These are phyloP conservation scores for Bos indicus DNA, from an alignment of 2,113 vertebrate genomes.

Conservation along the genomic window DNA sequence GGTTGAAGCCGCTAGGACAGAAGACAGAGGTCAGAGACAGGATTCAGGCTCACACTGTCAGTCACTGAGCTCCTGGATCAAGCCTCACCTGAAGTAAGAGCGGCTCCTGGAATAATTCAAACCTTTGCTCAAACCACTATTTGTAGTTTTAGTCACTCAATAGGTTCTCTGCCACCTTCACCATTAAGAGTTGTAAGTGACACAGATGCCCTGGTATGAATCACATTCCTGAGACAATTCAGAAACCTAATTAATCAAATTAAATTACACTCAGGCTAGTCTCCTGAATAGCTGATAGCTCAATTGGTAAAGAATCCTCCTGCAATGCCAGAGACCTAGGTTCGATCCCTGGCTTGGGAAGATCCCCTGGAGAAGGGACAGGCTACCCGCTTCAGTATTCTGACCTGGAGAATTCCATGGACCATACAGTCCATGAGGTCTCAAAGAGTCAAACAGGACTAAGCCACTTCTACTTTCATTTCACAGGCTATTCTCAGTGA, in stretches of 20 bases:
- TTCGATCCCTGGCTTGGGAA: not conserved
- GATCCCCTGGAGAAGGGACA: not conserved
- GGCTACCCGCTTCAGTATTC: not conserved
- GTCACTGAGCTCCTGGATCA: not conserved
- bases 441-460: not conserved
- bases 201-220: not conserved
- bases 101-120: not conserved
- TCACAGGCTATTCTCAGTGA: slow-evolving; percentile 16
- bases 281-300: not conserved
- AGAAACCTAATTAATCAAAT: slow-evolving; percentile 28
- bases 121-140: not conserved
- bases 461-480: not conserved
- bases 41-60: not conserved
- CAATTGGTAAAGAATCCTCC: not conserved
- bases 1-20: not conserved
- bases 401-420: not conserved
- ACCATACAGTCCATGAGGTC: fast-evolving
- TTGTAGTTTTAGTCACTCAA: not conserved
- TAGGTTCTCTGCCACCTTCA: not conserved
- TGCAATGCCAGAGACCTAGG: not conserved
- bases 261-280: slow-evolving; percentile 10
- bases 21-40: not conserved
- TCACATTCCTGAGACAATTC: slow-evolving; percentile 24
- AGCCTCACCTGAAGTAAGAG: not conserved
- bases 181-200: not conserved